Percentiles rank a stretch among this genome's conserved stretches.
phyloP scores from a whole-genome alignment of 1,140 invertebrate genomes.

The Neotoxoptera formosana region DNA sequence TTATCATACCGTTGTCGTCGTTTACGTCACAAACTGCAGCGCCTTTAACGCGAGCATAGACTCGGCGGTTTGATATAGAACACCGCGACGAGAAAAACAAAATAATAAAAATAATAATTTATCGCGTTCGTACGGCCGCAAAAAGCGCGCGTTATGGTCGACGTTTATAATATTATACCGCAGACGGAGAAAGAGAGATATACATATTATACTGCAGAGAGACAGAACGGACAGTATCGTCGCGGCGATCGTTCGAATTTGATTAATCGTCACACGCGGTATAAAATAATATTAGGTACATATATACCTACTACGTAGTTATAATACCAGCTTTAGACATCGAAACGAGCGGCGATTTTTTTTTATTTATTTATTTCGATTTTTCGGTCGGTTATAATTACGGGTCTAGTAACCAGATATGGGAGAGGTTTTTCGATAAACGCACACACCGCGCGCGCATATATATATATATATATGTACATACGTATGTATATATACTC shows the following conservation, averaged over 20 bases:
- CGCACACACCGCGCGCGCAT: not conserved
- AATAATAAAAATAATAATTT: not conserved
- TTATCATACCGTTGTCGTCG: not conserved
- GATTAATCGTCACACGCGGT: constrained; percentile 27
- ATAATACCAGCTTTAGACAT: not conserved
- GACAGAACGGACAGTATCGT: not conserved
- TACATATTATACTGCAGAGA: too few species aligned
- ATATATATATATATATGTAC: not conserved
- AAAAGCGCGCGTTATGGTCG: not conserved
- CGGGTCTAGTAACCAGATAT: constrained; percentile 56
- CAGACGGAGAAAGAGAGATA: not conserved
- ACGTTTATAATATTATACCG: too few species aligned
- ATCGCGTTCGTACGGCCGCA: not conserved
- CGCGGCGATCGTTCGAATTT: constrained; percentile 16
- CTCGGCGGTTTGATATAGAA: not conserved
- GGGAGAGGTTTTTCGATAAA: constrained; percentile 46
- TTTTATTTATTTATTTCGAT: constrained; percentile 22
- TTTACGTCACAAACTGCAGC: not conserved
- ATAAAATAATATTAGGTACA: constrained; percentile 14
- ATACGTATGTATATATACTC: not conserved
- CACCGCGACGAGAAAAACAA: not conserved
- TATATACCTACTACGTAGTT: too few species aligned
- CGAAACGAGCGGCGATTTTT: not conserved
- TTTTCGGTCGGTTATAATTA: constrained; percentile 49
- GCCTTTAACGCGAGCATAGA: too few species aligned